phyloP scores from a whole-genome alignment of 1,140 invertebrate species.

The Campoletis sonorensis region DNA sequence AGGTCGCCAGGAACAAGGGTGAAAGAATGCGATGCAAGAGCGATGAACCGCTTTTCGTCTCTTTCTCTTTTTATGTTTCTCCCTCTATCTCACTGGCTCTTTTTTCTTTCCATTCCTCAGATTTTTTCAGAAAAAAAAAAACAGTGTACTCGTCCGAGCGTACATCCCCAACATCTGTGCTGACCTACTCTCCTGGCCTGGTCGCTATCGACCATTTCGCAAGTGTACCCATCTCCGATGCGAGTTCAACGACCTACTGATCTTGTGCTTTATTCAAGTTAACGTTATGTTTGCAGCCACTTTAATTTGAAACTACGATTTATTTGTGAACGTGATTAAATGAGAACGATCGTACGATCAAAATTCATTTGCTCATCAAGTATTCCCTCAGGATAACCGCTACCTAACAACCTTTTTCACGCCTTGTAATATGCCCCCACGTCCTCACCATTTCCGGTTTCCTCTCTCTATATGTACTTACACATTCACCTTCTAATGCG shows the following conservation, averaged over 20 bases:
- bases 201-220: conserved; percentile 4
- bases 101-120: conserved; percentile 31
- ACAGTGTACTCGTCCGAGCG: conserved; percentile 46
- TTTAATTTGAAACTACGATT: neutral
- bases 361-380: neutral
- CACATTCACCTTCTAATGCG: neutral
- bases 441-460: neutral
- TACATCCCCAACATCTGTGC: conserved; percentile 49
- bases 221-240: neutral
- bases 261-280: neutral
- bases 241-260: conserved; percentile 1
- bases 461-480: neutral
- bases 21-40: conserved; percentile 5
- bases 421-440: neutral
- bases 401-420: conserved; percentile 2
- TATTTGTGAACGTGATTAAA: too few species aligned
- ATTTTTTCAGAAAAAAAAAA: conserved; percentile 45
- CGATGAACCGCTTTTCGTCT: conserved; percentile 24
- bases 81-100: neutral
- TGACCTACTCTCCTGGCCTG: conserved; percentile 42
- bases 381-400: neutral
- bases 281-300: neutral
- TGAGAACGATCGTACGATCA: neutral
- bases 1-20: conserved; percentile 12
- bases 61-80: conserved; percentile 21